A percentile compares a stretch with the other conserved stretches of the same genome.
Evolutionary conservation across 2,797 vertebrate genomes (phyloP).

Genomic region (Chiroxiphia lanceolata): DNA sequence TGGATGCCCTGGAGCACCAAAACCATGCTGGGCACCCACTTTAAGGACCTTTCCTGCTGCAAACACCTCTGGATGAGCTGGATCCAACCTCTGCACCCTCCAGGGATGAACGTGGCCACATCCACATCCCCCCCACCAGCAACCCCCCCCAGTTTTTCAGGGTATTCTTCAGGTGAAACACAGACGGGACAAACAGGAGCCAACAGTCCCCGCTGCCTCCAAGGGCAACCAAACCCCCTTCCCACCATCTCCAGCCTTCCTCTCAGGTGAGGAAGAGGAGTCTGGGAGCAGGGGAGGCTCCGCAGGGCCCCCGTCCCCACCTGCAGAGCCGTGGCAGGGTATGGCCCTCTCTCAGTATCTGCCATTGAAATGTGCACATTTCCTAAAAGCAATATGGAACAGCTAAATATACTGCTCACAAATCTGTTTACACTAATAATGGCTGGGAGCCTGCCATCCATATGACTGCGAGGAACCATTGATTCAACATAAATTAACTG

Average conservation of each 20-base stretch:
- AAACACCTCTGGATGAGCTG: rapidly evolving
- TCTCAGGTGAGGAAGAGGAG: rapidly evolving
- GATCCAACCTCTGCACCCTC: rapidly evolving
- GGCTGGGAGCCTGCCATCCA: conserved; percentile 74
- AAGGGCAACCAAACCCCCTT: not conserved
- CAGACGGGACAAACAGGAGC: rapidly evolving
- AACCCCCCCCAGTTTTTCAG: rapidly evolving
- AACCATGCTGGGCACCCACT: rapidly evolving
- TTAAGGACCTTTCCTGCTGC: not conserved
- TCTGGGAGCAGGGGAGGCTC: rapidly evolving
- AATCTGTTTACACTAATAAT: conserved; percentile 74
- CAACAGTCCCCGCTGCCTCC: rapidly evolving
- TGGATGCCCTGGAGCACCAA: not conserved
- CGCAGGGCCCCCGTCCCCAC: not conserved
- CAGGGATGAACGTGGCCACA: rapidly evolving
- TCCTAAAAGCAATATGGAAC: conserved; percentile 73
- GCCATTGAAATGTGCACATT: conserved; percentile 69
- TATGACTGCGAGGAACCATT: conserved; percentile 59
- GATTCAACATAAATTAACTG: conserved; percentile 48
- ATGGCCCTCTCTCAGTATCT: conserved; percentile 63
- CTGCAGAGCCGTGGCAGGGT: conserved; percentile 64
- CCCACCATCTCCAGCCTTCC: rapidly evolving
- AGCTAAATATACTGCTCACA: conserved; percentile 72
- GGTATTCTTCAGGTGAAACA: rapidly evolving
- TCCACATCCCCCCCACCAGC: not conserved